These are phyloP conservation scores for Tipula helvola DNA, from an alignment of 2,888 invertebrate genomes.

Conservation along the genomic window DNA sequence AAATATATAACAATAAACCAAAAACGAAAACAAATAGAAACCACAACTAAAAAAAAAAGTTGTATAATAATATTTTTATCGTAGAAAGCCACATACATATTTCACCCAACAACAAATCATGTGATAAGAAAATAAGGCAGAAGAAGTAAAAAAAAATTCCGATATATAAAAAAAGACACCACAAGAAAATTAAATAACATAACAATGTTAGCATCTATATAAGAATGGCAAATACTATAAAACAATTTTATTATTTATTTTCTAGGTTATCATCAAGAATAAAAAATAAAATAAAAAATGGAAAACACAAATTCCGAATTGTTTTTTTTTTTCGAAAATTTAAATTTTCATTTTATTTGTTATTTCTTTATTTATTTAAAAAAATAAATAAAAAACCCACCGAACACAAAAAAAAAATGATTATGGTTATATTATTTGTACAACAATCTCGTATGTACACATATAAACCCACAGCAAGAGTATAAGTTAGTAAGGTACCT, in stretches of 20 bases:
- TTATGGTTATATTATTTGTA: not conserved
- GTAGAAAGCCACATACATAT: not conserved
- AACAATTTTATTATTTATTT: not conserved
- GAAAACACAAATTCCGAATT: not conserved
- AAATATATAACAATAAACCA: not conserved
- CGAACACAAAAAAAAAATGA: not conserved
- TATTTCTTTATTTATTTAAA: not conserved
- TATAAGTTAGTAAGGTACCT: not conserved
- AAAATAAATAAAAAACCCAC: not conserved
- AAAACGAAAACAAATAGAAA: not conserved
- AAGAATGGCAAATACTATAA: not conserved
- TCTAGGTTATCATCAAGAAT: not conserved
- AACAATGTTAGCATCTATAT: not conserved
- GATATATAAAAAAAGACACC: not conserved
- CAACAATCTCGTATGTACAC: not conserved
- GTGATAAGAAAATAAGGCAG: not conserved
- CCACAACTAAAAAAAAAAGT: not conserved
- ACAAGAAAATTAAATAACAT: constrained; percentile 4
- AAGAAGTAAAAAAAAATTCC: not conserved
- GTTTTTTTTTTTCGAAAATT: not conserved
- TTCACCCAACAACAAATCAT: not conserved
- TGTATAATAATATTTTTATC: not conserved
- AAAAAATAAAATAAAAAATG: not conserved
- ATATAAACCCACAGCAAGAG: not conserved
- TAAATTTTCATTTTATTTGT: not conserved